A percentile compares a stretch with the other conserved stretches of the same genome.
Evolutionary conservation across 2,888 invertebrate species (phyloP).

Genomic region (Endomychus coccineus): DNA sequence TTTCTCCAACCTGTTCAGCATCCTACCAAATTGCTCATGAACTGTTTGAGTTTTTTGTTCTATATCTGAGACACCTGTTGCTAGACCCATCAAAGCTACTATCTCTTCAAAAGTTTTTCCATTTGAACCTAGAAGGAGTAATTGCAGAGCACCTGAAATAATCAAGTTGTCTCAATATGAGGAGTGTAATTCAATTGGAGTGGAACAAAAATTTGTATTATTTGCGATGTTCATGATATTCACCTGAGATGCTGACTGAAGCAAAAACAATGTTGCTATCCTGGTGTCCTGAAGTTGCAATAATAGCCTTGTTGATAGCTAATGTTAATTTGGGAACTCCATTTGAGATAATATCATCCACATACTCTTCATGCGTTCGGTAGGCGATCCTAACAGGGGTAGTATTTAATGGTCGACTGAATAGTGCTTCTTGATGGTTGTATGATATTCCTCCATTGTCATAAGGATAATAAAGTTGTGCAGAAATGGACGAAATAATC

Average conservation of each 20-base stretch:
- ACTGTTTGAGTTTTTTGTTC: conserved; percentile 45
- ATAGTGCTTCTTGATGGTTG: conserved; percentile 1
- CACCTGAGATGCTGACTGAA: conserved; percentile 63
- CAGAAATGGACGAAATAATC: conserved; percentile 1
- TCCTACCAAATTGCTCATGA: conserved; percentile 51
- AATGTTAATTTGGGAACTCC: conserved; percentile 35
- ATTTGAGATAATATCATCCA: conserved; percentile 31
- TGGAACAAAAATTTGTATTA: no score
- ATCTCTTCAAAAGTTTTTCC: conserved; percentile 66
- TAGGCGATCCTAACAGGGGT: conserved; percentile 5
- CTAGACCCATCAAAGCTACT: conserved; percentile 52
- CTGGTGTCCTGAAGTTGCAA: conserved; percentile 11
- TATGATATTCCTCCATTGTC: conserved; percentile 10
- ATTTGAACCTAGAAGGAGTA: conserved; percentile 64
- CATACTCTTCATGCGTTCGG: conserved; percentile 28
- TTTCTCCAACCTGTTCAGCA: conserved; percentile 42
- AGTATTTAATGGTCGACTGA: no score
- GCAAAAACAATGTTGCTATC: conserved; percentile 58
- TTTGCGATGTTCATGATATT: conserved; percentile 22
- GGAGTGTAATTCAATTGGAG: no score
- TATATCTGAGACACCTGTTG: conserved; percentile 35
- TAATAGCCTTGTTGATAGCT: conserved; percentile 31
- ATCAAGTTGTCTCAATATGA: no score
- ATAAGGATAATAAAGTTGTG: conserved; percentile 10
- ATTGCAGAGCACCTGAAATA: conserved; percentile 54